These are phyloP conservation scores for Chromoteleia sp. DNA, from an alignment of 2,888 invertebrate genomes.

Conservation along the genomic window DNA sequence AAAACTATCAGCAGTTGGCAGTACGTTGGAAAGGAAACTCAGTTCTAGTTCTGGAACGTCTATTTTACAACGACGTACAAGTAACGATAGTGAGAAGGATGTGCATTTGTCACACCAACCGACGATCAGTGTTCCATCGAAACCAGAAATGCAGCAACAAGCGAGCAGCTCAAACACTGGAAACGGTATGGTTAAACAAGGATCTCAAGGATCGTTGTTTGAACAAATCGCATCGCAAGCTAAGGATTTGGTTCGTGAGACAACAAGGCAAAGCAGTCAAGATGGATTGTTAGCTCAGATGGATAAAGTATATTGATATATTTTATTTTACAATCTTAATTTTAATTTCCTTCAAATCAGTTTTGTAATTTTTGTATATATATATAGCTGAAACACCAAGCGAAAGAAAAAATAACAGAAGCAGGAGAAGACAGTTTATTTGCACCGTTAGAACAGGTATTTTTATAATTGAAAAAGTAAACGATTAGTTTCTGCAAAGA, in stretches of 20 bases:
- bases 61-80: slow-evolving; percentile 77
- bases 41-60: slow-evolving; percentile 86
- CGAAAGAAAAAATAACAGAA: slow-evolving; percentile 88
- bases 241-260: slow-evolving; percentile 94
- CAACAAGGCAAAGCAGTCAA: slow-evolving; percentile 94
- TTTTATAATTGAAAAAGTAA: slow-evolving; percentile 2
- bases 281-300: slow-evolving; percentile 95
- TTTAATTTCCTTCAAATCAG: not conserved
- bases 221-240: slow-evolving; percentile 96
- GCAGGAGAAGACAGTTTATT: slow-evolving; percentile 91
- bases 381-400: slow-evolving; percentile 87
- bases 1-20: slow-evolving; percentile 87
- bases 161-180: slow-evolving; percentile 74
- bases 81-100: slow-evolving; percentile 73
- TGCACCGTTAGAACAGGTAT: slow-evolving; percentile 93
- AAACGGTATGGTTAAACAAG: slow-evolving; percentile 87
- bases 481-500: slow-evolving; percentile 9
- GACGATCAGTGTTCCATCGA: slow-evolving; percentile 50
- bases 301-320: slow-evolving; percentile 89
- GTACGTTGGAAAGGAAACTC: slow-evolving; percentile 87
- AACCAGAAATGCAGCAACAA: slow-evolving; percentile 73
- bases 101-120: slow-evolving; percentile 73
- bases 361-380: not conserved
- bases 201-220: slow-evolving; percentile 93
- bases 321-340: slow-evolving; percentile 1